Percentiles rank a stretch among this genome's conserved stretches.
Evolutionary conservation across 2,888 invertebrate genomes (phyloP).

Genomic region (Andrena minutula): DNA sequence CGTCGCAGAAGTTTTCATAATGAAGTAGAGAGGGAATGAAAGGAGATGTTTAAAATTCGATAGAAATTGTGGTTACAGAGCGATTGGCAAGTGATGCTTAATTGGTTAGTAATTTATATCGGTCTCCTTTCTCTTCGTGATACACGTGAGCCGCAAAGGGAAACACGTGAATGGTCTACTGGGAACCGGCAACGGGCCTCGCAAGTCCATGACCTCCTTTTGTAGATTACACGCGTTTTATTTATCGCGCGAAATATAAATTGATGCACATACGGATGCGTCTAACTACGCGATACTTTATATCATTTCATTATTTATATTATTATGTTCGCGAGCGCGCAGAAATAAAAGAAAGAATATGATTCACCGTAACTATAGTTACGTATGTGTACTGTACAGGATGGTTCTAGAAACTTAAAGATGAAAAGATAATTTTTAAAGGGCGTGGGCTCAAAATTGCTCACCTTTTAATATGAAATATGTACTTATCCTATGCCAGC

Average conservation of each 20-base stretch:
- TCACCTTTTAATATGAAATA: too few species aligned
- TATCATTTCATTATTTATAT: neutral
- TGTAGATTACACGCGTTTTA: slow-evolving; percentile 26
- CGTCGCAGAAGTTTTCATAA: too few species aligned
- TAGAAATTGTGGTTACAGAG: neutral
- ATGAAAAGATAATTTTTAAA: too few species aligned
- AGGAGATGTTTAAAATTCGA: neutral
- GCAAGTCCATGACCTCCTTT: slow-evolving; percentile 56
- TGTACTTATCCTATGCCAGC: too few species aligned
- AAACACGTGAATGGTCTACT: slow-evolving; percentile 77
- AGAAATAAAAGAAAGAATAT: too few species aligned
- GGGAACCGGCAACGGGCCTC: slow-evolving; percentile 50
- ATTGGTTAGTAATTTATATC: slow-evolving; percentile 39
- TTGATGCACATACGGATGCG: neutral
- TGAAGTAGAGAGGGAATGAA: neutral
- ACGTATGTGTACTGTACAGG: too few species aligned
- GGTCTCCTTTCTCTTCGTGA: slow-evolving; percentile 56
- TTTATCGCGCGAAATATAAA: slow-evolving; percentile 25
- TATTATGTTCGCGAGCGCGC: too few species aligned
- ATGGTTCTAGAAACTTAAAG: too few species aligned
- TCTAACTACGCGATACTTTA: neutral
- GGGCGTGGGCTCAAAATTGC: too few species aligned
- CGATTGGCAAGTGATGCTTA: slow-evolving; percentile 13
- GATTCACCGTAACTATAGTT: too few species aligned
- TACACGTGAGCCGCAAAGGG: slow-evolving; percentile 55